Conservation (phyloP, 2,113 vertebrate species). For the Gymnorhina tibicen region DNA sequence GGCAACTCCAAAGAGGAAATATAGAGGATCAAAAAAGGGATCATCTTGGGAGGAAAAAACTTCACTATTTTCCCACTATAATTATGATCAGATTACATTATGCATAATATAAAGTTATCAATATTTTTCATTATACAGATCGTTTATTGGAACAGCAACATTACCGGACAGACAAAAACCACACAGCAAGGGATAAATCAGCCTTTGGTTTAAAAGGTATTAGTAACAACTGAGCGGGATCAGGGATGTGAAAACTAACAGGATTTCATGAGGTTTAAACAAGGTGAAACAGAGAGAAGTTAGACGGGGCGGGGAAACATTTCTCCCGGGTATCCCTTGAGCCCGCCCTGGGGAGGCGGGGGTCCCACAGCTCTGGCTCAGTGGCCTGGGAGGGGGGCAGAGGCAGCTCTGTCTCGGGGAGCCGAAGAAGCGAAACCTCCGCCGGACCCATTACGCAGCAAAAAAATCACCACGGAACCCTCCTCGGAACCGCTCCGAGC, state of each 20-base stretch:
- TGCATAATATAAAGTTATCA: background rate
- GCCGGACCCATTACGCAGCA: background rate
- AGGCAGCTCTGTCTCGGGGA: background rate
- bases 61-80: background rate
- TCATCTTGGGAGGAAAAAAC: background rate
- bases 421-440: background rate
- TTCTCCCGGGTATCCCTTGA: rapidly evolving
- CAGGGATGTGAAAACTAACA: background rate
- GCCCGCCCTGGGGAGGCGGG: background rate
- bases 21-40: background rate
- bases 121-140: background rate
- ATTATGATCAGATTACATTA: background rate
- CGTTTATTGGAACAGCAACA: background rate
- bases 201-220: background rate
- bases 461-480: background rate
- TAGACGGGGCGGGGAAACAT: rapidly evolving
- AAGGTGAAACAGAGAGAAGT: background rate
- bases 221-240: background rate
- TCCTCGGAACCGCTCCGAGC: background rate
- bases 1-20: background rate
- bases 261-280: background rate
- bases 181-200: background rate
- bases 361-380: background rate
- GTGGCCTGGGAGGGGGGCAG: background rate
- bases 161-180: background rate